These are phyloP conservation scores for Habroteleia sp. DNA, from an alignment of 2,888 invertebrate species.

Conservation along the genomic window DNA sequence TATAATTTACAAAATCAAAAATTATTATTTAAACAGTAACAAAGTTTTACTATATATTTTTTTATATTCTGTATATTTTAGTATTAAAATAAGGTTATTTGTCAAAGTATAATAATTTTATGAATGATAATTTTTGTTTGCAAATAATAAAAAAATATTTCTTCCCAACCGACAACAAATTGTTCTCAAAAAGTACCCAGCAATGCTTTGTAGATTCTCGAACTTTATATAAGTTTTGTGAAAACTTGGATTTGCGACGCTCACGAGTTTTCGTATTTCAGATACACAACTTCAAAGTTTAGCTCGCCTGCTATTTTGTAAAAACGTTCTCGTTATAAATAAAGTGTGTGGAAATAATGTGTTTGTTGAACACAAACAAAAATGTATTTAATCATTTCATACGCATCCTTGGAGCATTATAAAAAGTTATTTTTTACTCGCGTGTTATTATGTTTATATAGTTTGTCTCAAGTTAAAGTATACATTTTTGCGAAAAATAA, in stretches of 20 bases:
- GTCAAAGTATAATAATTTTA: no score
- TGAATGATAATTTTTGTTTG: no score
- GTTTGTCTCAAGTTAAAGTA: no score
- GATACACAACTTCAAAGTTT: constrained; percentile 10
- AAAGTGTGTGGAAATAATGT: constrained; percentile 18
- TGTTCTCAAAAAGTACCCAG: constrained; percentile 8
- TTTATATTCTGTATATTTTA: no score
- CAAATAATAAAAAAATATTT: neutral
- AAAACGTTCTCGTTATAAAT: constrained; percentile 18
- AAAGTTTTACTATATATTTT: no score
- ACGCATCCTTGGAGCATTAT: no score
- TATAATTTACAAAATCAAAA: no score
- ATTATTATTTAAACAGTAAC: no score
- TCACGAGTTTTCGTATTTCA: constrained; percentile 12
- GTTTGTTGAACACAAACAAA: constrained; percentile 3
- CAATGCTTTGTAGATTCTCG: constrained; percentile 11
- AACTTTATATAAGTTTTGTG: constrained; percentile 16
- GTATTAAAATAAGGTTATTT: no score
- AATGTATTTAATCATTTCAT: constrained; percentile 9
- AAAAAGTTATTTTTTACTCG: no score
- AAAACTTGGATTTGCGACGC: constrained; percentile 20
- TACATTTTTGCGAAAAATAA: no score
- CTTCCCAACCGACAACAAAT: neutral
- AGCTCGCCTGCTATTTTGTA: constrained; percentile 5
- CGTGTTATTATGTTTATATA: no score